Evolutionary conservation across 2,113 vertebrate genomes (phyloP).

Genomic region (Toxotes jaculatrix): DNA sequence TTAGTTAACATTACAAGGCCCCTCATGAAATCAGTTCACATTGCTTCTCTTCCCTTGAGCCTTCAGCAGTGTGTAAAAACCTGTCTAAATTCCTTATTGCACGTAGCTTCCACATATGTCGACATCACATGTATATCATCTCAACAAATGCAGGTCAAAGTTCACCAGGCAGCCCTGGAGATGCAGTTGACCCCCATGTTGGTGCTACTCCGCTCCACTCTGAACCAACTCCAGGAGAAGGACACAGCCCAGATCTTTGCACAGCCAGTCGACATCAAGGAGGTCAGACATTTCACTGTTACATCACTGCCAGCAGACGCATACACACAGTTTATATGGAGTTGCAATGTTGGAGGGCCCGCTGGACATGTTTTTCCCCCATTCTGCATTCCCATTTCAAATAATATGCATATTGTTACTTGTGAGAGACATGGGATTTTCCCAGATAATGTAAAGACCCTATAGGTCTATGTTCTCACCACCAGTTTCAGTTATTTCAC

Average conservation of each 20-base stretch:
- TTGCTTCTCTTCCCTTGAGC: not conserved
- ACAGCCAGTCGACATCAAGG: conserved; percentile 91
- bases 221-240: conserved; percentile 96
- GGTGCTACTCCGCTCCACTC: conserved; percentile 90
- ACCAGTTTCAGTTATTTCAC: not conserved
- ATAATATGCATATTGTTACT: too few species aligned
- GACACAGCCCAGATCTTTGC: conserved; percentile 94
- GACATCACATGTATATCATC: not conserved
- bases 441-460: not conserved
- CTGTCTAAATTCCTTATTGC: not conserved
- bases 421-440: not conserved
- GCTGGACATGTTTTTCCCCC: not conserved
- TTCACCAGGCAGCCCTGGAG: conserved; percentile 95
- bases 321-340: not conserved
- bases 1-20: not conserved
- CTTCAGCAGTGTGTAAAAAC: not conserved
- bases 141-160: conserved; percentile 86
- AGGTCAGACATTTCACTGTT: conserved; percentile 82
- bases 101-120: not conserved
- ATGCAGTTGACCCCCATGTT: conserved; percentile 93
- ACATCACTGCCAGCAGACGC: not conserved
- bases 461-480: not conserved
- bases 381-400: not conserved
- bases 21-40: not conserved
- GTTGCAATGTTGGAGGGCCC: not conserved